phyloP scores from a whole-genome alignment of 2,888 invertebrate genomes.

The Lordiphosa andalusiaca region DNA sequence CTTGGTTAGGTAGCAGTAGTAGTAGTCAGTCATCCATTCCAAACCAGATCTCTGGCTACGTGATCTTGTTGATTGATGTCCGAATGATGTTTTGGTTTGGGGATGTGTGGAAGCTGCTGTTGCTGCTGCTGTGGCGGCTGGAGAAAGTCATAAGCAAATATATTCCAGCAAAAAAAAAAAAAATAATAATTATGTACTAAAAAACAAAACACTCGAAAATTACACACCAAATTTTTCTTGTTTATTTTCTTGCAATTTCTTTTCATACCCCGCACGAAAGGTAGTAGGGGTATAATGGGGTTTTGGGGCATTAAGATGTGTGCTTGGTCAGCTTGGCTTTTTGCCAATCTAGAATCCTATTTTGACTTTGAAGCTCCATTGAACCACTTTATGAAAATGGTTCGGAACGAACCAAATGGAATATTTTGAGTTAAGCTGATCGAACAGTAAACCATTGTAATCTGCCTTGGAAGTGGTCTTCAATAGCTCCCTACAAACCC shows the following conservation, averaged over 20 bases:
- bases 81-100: background rate
- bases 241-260: constrained; percentile 11
- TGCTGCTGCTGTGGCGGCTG: background rate
- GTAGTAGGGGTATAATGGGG: too few species aligned
- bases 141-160: constrained; percentile 14
- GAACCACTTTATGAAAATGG: too few species aligned
- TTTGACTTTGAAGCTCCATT: too few species aligned
- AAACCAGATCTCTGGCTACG: constrained; percentile 10
- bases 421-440: too few species aligned
- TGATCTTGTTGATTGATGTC: constrained; percentile 14
- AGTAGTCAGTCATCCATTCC: background rate
- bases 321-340: too few species aligned
- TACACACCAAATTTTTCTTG: constrained; percentile 6
- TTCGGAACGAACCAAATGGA: too few species aligned
- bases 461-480: too few species aligned
- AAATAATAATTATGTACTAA: constrained; percentile 14
- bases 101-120: constrained; percentile 4
- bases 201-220: constrained; percentile 19
- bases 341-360: too few species aligned
- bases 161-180: constrained; percentile 15
- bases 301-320: too few species aligned
- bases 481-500: too few species aligned
- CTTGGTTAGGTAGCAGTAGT: constrained; percentile 2
- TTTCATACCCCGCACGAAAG: background rate
- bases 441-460: too few species aligned